Evolutionary conservation across 35 echinoderm and acorn worm genomes (phyloP), one percentile per base, ranked within the genome.

Genomic region (Eucidaris tribuloides): DNA sequence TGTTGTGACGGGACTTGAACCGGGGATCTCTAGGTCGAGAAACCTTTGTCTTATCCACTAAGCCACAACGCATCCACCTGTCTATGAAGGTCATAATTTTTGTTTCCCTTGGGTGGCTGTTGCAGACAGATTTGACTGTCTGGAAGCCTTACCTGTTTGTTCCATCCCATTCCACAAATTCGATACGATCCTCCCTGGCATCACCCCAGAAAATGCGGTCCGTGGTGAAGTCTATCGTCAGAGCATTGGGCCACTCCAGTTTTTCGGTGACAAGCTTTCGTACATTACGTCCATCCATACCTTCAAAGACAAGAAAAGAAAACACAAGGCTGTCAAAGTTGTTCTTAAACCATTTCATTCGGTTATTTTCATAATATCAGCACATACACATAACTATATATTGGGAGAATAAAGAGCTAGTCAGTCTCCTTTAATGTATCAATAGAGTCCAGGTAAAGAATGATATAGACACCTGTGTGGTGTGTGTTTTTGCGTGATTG

Each of bases 161-260:
- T 77, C 94, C 94, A 35, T 85, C 71, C 52, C 56, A 72, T 7
- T 78, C 74, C 1, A 82, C 82, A 79, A 92, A 92, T 45, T 97
- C 94, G 29, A 97, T 92, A 25, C 83, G 71, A 58, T 97, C 94
- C 23, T 81, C 76, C 7, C 90, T 66, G 27, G 94, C 94, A 82
- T 97, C 94, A 65, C 85, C 94, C 94, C 94, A 97, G 62, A 89
- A 97, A 15, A 97, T 42, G 13, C 85, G 52, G 33, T 89, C 66
- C 0, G 94, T 92, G 6, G 89, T 86, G 82, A 92, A 92, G 46
- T 97, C 94, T 1, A 97, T 82, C 1, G 94, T 89, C 20, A 97
- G 77, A 40, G 90, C 94, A 71, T 97, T 97, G 1, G 94, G 94
- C 94, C 94, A 97, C 22, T 65, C 28, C 18, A 97, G 42, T 44